Conservation (phyloP, 2,113 vertebrate species). For the Antigone vipio region DNA sequence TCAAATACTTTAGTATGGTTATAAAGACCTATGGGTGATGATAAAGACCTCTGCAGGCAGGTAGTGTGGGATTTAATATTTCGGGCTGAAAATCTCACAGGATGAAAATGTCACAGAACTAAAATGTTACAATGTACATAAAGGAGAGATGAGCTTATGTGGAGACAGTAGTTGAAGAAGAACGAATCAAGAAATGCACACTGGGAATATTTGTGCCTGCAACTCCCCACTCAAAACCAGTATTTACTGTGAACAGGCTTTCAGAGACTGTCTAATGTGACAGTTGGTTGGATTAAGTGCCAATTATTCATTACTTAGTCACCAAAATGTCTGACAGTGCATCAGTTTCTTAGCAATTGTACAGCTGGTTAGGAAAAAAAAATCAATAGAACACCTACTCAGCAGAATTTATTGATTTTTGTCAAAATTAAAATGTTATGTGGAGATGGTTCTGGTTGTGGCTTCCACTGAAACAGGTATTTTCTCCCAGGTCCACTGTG, state of each 20-base stretch:
- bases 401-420: constrained; percentile 42
- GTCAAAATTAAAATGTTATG: constrained; percentile 9
- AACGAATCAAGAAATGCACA: constrained; percentile 14
- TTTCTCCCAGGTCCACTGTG: background rate
- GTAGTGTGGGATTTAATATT: background rate
- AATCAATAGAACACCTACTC: constrained; percentile 54
- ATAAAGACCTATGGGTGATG: background rate
- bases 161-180: background rate
- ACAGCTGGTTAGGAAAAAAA: constrained; percentile 21
- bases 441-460: background rate
- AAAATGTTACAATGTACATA: background rate
- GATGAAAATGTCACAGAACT: constrained; percentile 12
- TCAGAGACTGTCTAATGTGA: constrained; percentile 16
- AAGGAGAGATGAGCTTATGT: background rate
- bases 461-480: background rate
- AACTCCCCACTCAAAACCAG: background rate
- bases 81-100: background rate
- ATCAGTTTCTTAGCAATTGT: constrained; percentile 49
- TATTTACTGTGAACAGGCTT: constrained; percentile 45
- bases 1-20: background rate
- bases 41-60: background rate
- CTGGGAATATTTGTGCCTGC: constrained; percentile 43
- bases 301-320: constrained; percentile 55
- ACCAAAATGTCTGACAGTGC: background rate
- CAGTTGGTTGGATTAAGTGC: constrained; percentile 34